A percentile compares a stretch with the other conserved stretches of the same genome.
Conservation (phyloP, 2,797 vertebrate genomes). For the Molossus alvarezi region DNA sequence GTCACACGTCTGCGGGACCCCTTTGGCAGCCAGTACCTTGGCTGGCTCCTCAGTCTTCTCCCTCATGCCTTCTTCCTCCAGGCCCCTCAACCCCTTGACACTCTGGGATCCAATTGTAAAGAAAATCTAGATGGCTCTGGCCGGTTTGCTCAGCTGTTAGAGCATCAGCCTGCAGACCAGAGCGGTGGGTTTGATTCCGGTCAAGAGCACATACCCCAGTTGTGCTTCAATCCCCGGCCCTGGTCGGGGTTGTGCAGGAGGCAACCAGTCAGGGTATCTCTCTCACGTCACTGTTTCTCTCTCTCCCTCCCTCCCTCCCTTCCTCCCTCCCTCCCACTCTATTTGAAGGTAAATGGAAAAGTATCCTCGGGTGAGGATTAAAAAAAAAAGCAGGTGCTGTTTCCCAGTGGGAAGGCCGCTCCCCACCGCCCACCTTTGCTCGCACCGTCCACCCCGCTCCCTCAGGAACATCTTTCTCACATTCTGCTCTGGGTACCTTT, state of each 20-base stretch:
- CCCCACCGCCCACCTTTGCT: not conserved
- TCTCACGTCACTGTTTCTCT: no score
- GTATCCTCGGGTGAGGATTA: no score
- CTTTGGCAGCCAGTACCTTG: not conserved
- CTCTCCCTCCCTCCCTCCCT: no score
- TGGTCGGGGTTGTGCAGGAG: no score
- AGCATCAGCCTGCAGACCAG: no score
- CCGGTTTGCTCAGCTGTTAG: no score
- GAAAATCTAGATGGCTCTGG: not conserved
- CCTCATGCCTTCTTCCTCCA: accelerated
- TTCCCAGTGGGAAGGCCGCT: not conserved
- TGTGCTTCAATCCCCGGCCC: no score
- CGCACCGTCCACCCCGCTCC: not conserved
- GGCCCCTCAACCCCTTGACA: not conserved
- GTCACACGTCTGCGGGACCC: not conserved
- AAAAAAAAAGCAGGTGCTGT: accelerated
- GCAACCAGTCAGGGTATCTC: no score
- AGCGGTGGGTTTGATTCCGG: no score
- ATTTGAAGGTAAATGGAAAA: no score
- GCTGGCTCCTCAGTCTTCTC: not conserved
- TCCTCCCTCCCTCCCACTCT: no score
- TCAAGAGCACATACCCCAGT: no score
- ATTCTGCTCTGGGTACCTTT: not conserved
- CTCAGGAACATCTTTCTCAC: not conserved
- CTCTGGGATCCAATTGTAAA: not conserved